These are phyloP conservation scores for Ianthella basta DNA, from an alignment of 37 sponge, comb jelly and placozoan genomes.

Conservation along the genomic window DNA sequence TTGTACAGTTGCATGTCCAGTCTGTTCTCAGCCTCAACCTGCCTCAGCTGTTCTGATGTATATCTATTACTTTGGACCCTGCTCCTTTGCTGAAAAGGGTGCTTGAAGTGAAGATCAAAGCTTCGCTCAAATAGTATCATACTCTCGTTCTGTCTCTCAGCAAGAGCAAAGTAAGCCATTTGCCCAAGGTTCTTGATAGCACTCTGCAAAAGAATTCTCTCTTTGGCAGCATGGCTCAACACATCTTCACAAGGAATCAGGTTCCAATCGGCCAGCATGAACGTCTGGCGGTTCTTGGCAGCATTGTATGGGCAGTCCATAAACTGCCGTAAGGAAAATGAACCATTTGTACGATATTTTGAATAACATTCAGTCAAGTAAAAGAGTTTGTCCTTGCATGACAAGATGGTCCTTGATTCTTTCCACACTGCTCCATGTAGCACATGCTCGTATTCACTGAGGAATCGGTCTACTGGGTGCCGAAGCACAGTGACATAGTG, in stretches of 20 bases:
- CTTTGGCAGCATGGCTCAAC: not conserved
- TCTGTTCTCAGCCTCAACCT: constrained; percentile 47
- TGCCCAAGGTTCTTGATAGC: constrained; percentile 72
- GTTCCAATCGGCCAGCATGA: constrained; percentile 75
- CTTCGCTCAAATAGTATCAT: constrained; percentile 67
- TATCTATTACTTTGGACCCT: not conserved
- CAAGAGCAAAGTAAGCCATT: constrained; percentile 77
- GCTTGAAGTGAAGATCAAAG: constrained; percentile 67
- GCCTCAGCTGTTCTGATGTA: not conserved
- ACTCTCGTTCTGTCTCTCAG: constrained; percentile 73
- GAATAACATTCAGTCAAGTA: constrained; percentile 51
- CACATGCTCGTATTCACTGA: constrained; percentile 89
- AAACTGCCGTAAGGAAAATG: constrained; percentile 62
- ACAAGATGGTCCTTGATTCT: not conserved
- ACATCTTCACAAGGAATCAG: constrained; percentile 58
- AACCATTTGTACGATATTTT: constrained; percentile 30
- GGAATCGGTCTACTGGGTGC: constrained; percentile 76
- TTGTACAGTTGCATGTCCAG: constrained; percentile 85
- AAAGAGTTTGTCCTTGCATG: constrained; percentile 48
- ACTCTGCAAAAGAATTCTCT: constrained; percentile 42
- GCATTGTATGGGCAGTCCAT: constrained; percentile 76
- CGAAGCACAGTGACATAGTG: constrained; percentile 68
- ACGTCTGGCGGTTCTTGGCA: constrained; percentile 83
- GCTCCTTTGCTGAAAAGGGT: constrained; percentile 43
- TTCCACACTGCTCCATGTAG: constrained; percentile 78